These are phyloP conservation scores for Celastrina argiolus DNA, from an alignment of 2,888 invertebrate species.

Conservation along the genomic window DNA sequence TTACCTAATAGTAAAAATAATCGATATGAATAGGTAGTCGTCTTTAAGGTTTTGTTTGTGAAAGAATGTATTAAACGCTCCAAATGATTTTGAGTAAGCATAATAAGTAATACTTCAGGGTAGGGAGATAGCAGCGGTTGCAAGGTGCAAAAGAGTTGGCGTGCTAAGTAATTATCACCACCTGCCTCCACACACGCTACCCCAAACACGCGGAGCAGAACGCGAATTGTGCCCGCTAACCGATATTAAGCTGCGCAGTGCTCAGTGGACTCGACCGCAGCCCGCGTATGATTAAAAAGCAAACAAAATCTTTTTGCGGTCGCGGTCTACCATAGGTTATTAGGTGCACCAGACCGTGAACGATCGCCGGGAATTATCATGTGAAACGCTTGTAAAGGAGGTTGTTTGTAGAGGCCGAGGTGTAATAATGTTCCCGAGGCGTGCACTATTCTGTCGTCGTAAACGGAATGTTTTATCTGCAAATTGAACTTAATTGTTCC, in stretches of 20 bases:
- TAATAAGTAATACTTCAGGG: slow-evolving; percentile 23
- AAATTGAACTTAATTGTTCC: slow-evolving; percentile 53
- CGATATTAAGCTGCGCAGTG: slow-evolving; percentile 54
- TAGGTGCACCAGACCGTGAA: slow-evolving; percentile 72
- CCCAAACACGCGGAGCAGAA: slow-evolving; percentile 62
- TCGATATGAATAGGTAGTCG: too few relatives aligned
- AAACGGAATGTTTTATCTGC: slow-evolving; percentile 57
- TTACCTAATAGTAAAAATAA: too few relatives aligned
- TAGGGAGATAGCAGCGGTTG: slow-evolving; percentile 40
- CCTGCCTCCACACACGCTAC: slow-evolving; percentile 62
- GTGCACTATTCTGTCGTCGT: slow-evolving; percentile 49
- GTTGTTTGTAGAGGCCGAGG: slow-evolving; percentile 63
- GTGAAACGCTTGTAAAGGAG: slow-evolving; percentile 68
- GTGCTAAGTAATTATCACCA: slow-evolving; percentile 69
- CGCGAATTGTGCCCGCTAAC: slow-evolving; percentile 50
- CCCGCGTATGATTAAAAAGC: slow-evolving; percentile 63
- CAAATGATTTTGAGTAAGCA: neutral
- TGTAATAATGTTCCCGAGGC: slow-evolving; percentile 53
- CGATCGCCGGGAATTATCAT: slow-evolving; percentile 71
- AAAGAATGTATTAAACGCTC: neutral
- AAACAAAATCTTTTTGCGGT: slow-evolving; percentile 73
- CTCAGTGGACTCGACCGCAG: slow-evolving; percentile 57
- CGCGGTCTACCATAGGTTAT: slow-evolving; percentile 71
- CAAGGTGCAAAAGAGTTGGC: slow-evolving; percentile 74
- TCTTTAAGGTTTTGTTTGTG: neutral